A percentile compares a stretch with the other conserved stretches of the same genome.
phyloP scores from a whole-genome alignment of 2,113 vertebrate genomes.

The Ariopsis seemanni region DNA sequence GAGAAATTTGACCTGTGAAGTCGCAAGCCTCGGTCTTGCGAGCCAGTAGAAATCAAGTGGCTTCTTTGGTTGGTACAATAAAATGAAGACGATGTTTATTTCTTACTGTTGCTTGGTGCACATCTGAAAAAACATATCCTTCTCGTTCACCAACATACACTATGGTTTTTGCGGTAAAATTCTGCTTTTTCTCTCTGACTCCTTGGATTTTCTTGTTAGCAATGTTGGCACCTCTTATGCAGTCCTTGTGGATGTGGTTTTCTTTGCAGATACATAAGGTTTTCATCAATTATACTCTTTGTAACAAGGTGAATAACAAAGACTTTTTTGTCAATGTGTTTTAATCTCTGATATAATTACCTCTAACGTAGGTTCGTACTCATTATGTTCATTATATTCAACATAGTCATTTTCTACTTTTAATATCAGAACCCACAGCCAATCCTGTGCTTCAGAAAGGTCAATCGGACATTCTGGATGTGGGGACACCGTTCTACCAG shows the following conservation, averaged over 20 bases:
- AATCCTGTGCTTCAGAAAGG: constrained; percentile 65
- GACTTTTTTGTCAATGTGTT: neutral
- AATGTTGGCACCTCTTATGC: neutral
- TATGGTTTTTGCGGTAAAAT: neutral
- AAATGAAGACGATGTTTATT: constrained; percentile 13
- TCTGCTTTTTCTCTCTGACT: neutral
- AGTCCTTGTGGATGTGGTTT: constrained; percentile 8
- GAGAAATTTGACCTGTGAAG: neutral
- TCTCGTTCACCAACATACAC: neutral
- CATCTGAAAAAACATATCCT: constrained; percentile 9
- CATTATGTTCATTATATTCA: neutral
- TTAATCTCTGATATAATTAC: neutral
- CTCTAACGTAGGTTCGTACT: neutral
- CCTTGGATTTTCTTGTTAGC: neutral
- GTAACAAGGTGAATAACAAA: neutral
- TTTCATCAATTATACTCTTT: constrained; percentile 17
- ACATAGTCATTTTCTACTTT: neutral
- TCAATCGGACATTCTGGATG: constrained; percentile 72
- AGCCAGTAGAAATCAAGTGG: constrained; percentile 1
- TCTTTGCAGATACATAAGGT: neutral
- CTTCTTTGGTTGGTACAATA: neutral
- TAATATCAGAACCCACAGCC: constrained; percentile 33
- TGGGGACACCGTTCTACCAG: constrained; percentile 87
- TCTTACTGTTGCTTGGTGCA: constrained; percentile 13
- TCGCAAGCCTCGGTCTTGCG: neutral